Evolutionary conservation across 1,140 invertebrate genomes (phyloP), one percentile per base, ranked within the genome.

Genomic region (Atta cephalotes): DNA sequence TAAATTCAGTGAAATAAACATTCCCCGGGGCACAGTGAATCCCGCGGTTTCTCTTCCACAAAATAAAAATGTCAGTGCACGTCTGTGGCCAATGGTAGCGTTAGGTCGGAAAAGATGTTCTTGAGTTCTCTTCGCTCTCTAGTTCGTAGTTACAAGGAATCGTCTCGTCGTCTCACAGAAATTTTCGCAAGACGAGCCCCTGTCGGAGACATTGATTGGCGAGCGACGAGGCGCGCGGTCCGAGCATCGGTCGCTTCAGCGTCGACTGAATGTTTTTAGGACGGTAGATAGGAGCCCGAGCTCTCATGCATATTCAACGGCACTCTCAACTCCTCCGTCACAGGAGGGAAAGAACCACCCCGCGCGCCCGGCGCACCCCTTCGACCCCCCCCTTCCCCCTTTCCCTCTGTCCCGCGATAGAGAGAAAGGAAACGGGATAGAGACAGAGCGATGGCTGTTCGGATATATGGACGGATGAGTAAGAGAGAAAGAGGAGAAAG

Each of bases 251-350:
- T 88, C 87, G 87, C 62, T 60, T 77, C 85, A 65, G 68, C 85
- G 89, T 91, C 88, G 91, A 91, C 88, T 92, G 90, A 92, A 95
- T 95, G 95, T 95, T 95, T 95, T 95, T 95, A 95, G 95, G 94
- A 94, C 93, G 94, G 94, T 92, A 92, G 93, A 94, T 95, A 95
- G 93, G 93, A 93, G 91, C 87, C 92, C 90, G 92, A 93, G 93
- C 90, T 56, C 93, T 95, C 95, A 95, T 95, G 95, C 94, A 95
- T 95, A 95, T 95, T 95, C 95, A 95, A 94, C 94, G 92, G 94
- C 93, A 95, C 95, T 95, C 95, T 95, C 94, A 94, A 95, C 95
- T 95, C 94, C 95, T 95, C 95, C 95, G 94, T 95, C 94, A 95
- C 94, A 91, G 93, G 95, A 95, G 95, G 95, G 94, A 95, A 95